Conservation (phyloP, 53 echinoderm and acorn worm genomes). For the Pentamera pediparva region DNA sequence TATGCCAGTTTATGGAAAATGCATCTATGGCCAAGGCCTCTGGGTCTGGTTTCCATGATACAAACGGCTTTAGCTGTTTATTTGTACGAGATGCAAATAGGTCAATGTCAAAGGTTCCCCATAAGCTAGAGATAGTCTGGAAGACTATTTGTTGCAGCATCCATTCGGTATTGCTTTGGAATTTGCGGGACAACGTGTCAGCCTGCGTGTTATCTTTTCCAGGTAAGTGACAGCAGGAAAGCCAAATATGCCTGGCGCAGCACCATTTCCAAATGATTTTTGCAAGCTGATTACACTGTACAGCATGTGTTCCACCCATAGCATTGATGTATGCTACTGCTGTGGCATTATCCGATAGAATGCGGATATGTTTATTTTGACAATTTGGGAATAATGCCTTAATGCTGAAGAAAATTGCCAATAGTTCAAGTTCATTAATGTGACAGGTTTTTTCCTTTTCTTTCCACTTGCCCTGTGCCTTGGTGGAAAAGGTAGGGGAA, state of each 20-base stretch:
- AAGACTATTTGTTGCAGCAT: slow-evolving; percentile 45
- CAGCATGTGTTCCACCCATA: slow-evolving; percentile 38
- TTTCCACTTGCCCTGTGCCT: slow-evolving; percentile 35
- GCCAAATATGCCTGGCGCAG: slow-evolving; percentile 28
- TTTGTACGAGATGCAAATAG: slow-evolving; percentile 48
- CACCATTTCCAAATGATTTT: slow-evolving; percentile 53
- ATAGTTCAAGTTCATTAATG: slow-evolving; percentile 56
- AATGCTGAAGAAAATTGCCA: slow-evolving; percentile 44
- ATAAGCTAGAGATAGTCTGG: not conserved
- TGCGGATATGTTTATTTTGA: slow-evolving; percentile 35
- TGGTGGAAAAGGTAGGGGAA: slow-evolving; percentile 12
- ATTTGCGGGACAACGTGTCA: slow-evolving; percentile 42
- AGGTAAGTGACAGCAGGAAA: slow-evolving; percentile 54
- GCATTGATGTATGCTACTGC: too few relatives aligned
- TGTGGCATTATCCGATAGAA: slow-evolving; percentile 55
- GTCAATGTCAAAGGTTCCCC: too few relatives aligned
- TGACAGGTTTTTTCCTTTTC: slow-evolving; percentile 9
- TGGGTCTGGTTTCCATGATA: slow-evolving; percentile 60
- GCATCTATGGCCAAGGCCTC: slow-evolving; percentile 47
- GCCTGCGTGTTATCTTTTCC: slow-evolving; percentile 35
- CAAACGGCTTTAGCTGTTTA: slow-evolving; percentile 39
- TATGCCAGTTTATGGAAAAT: slow-evolving; percentile 9
- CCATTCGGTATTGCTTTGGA: slow-evolving; percentile 48
- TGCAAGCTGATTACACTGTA: slow-evolving; percentile 24
- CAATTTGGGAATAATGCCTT: slow-evolving; percentile 35